Evolutionary conservation across 1,140 invertebrate species (phyloP), one percentile per base, ranked within the genome.

Genomic region (Eriosoma lanigerum): DNA sequence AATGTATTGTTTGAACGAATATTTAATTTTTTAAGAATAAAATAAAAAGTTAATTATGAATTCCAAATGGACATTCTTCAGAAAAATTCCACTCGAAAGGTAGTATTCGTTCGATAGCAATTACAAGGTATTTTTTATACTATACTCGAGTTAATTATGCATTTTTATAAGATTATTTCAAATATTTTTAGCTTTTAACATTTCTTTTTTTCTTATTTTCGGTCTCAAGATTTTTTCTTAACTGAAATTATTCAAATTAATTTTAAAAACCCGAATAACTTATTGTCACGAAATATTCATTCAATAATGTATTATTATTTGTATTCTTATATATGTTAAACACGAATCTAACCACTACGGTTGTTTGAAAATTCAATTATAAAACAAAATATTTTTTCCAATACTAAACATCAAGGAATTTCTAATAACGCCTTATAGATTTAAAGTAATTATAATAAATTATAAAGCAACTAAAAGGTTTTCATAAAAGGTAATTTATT

Each of bases 11-110:
- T 38, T 38, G 32, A 38, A 38, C 3, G 32, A n/a, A 50, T 52
- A 29, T 50, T 52, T 50, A 17, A 52, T 29, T 72, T 29, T 32
- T 19, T 15, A 72, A 29, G 29, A 72, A 29, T 13, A 26, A 50
- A 38, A 26, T 48, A 60, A 70, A 48, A 50, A 72, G 24, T 72
- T 72, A 72, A 72, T 72, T 72, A 72, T 72, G 48, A 72, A 72
- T 72, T 72, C 68, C 68, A 1, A 38, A 29, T 3, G 8, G 5
- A 12, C 68, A 52, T 52, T 72, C 48, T 52, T 50, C 29, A 52
- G 68, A 32, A 15, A 72, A 15, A 72, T 72, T 72, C 68, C 26
- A n/a, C 48, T 52, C 8, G 24, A 3, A 50, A 72, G 24, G 68
- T 29, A 72, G 1, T 62, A 32, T 72, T 72, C 5, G 48, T 72